These are phyloP conservation scores for Oikopleura albicans DNA, from an alignment of 23 tunicate species.

Conservation along the genomic window DNA sequence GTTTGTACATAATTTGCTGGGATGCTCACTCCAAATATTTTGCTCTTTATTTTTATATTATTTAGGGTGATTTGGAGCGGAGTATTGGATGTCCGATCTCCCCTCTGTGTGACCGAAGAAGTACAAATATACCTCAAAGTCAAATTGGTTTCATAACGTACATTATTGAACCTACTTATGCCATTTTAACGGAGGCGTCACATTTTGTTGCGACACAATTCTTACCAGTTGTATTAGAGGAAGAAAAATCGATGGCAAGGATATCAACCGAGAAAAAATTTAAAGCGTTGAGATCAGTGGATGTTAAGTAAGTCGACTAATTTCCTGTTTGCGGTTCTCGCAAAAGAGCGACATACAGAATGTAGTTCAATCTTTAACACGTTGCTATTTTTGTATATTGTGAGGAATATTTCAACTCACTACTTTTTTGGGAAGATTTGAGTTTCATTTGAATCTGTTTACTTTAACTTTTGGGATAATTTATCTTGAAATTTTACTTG, in stretches of 20 bases:
- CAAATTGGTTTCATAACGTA: slow-evolving; percentile 55
- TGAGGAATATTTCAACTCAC: no score
- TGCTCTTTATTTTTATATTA: no score
- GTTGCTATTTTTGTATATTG: no score
- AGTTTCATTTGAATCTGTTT: no score
- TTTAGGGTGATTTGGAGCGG: slow-evolving; percentile 50
- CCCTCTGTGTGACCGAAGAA: slow-evolving; percentile 43
- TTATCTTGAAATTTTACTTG: no score
- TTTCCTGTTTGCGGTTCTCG: no score
- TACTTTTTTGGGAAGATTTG: no score
- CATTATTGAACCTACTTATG: slow-evolving; percentile 47
- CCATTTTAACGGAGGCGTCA: slow-evolving; percentile 21
- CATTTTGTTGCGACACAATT: neutral
- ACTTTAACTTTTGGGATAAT: no score
- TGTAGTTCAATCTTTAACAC: no score
- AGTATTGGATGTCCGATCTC: slow-evolving; percentile 29
- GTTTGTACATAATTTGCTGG: no score
- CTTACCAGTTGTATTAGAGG: neutral
- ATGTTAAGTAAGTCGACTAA: neutral
- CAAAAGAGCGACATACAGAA: no score
- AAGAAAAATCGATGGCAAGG: neutral
- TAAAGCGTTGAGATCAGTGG: neutral
- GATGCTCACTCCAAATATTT: no score
- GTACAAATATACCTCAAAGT: slow-evolving; percentile 37
- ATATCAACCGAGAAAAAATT: neutral